Evolutionary conservation across 2,113 vertebrate genomes (phyloP), one percentile per base, ranked within the genome.

Genomic region (Hippocampus comes): DNA sequence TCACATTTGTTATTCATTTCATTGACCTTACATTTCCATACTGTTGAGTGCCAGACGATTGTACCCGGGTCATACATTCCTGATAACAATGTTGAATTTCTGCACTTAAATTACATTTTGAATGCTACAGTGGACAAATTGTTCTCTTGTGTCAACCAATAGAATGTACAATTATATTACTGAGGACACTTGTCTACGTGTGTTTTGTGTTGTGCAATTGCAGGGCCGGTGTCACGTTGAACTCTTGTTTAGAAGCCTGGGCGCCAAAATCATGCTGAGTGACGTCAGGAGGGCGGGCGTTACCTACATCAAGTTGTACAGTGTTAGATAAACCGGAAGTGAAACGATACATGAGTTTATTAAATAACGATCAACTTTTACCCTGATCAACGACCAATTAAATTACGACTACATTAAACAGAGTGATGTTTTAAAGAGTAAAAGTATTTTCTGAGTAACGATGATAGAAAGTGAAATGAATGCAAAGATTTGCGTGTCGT

Each of bases 181-280:
- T 67, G 55, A 56, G 27, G 2, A 17, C 43, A 46, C 6, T 70
- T 21, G 49, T 48, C 3, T 21, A 71, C 67, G 51, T 20, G 42
- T 17, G 41, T 64, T 70, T 30, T 71, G 9, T 76, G 56, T 25
- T 30, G 15, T 57, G 43, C 48, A 15, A 12, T 20, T 2, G 55
- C 55, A 49, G 63, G 59, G 56, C 17, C 49, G n/a, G 42, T 67
- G 49, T 73, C 25, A 43, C 9, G 49, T 61, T 66, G 56, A 41
- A 55, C 60, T 23, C 49, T 21, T 43, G 55, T 38, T 53, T 53
- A 71, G 63, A n/a, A 15, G 65, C 78, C 83, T 78, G 86, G 82
- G 85, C 89, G 87, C 87, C 85, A 89, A 90, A 90, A 86, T 77
- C 70, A 17, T 80, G 61, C 30, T 18, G 56, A 3, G 14, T 87